Evolutionary conservation across 64 coral and sea anemone genomes (phyloP).

Genomic region (Exaiptasia diaphana): DNA sequence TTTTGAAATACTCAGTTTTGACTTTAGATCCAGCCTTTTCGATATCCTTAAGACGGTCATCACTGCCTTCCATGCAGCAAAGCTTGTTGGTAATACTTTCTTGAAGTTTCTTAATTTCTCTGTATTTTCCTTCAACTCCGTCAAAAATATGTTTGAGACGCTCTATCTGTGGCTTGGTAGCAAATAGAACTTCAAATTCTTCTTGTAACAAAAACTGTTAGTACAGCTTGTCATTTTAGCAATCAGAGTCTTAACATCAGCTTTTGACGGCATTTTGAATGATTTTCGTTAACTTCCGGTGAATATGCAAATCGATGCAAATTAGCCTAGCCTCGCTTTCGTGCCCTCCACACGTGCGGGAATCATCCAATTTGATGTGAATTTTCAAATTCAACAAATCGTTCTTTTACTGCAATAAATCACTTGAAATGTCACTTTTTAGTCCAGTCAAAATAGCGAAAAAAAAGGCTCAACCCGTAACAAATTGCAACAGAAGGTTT

Average conservation of each 20-base stretch:
- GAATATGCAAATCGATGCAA: constrained; percentile 1
- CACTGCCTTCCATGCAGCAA: neutral
- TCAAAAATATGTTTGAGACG: neutral
- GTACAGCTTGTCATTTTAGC: constrained; percentile 19
- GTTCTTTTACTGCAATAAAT: too few species aligned
- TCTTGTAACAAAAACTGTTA: constrained; percentile 41
- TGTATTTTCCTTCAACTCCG: constrained; percentile 23
- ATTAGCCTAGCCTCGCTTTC: neutral
- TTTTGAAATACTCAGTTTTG: constrained; percentile 14
- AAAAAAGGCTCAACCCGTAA: too few species aligned
- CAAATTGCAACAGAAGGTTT: too few species aligned
- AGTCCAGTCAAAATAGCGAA: too few species aligned
- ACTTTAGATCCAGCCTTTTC: constrained; percentile 17
- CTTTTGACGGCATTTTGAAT: neutral
- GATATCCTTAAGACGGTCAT: constrained; percentile 11
- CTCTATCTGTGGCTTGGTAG: constrained; percentile 2
- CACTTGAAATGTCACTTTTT: too few species aligned
- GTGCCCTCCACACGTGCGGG: neutral
- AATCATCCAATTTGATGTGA: too few species aligned
- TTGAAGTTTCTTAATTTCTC: constrained; percentile 26
- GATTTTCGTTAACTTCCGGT: constrained; percentile 3
- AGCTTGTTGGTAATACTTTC: constrained; percentile 20
- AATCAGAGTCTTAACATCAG: neutral
- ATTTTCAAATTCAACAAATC: too few species aligned
- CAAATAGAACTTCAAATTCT: constrained; percentile 70